Conservation (phyloP, 2,888 invertebrate species). For the Nomada ruficornis region DNA sequence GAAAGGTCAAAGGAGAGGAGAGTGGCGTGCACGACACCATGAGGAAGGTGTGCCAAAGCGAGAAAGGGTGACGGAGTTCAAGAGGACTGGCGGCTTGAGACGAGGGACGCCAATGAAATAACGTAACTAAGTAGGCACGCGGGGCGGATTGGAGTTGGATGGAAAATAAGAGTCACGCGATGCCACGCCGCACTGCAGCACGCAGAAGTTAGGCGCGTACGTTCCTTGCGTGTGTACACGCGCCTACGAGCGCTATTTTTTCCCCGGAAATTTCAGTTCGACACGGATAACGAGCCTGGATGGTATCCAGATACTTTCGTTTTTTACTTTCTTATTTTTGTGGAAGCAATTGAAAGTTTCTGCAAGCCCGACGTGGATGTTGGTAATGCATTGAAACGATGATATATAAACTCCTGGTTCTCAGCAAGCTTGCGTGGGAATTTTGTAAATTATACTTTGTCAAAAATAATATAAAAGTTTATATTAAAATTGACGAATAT, state of each 20-base stretch:
- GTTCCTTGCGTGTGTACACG: slow-evolving; percentile 18
- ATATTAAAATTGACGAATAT: too few species aligned
- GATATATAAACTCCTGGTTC: too few species aligned
- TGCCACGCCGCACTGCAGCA: slow-evolving; percentile 64
- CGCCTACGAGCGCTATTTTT: slow-evolving; percentile 37
- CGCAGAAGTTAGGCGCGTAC: slow-evolving; percentile 51
- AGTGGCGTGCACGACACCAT: slow-evolving; percentile 46
- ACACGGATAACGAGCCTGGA: slow-evolving; percentile 29
- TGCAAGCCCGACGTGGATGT: neutral
- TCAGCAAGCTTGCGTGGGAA: too few species aligned
- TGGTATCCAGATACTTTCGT: neutral
- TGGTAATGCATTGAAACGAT: neutral
- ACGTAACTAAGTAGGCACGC: slow-evolving; percentile 52
- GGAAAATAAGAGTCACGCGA: slow-evolving; percentile 71
- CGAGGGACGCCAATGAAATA: slow-evolving; percentile 52
- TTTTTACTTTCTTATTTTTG: too few species aligned
- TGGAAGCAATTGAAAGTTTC: neutral
- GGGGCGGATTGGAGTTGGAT: slow-evolving; percentile 55
- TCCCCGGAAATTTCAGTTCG: slow-evolving; percentile 21
- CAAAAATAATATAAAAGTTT: too few species aligned
- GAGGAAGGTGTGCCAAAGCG: slow-evolving; percentile 51
- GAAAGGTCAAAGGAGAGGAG: neutral
- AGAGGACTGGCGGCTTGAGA: slow-evolving; percentile 5
- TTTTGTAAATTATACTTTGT: too few species aligned
- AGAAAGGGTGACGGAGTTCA: slow-evolving; percentile 24